These are phyloP conservation scores for Hiodon tergisus DNA, from an alignment of 2,113 vertebrate species.

Conservation along the genomic window DNA sequence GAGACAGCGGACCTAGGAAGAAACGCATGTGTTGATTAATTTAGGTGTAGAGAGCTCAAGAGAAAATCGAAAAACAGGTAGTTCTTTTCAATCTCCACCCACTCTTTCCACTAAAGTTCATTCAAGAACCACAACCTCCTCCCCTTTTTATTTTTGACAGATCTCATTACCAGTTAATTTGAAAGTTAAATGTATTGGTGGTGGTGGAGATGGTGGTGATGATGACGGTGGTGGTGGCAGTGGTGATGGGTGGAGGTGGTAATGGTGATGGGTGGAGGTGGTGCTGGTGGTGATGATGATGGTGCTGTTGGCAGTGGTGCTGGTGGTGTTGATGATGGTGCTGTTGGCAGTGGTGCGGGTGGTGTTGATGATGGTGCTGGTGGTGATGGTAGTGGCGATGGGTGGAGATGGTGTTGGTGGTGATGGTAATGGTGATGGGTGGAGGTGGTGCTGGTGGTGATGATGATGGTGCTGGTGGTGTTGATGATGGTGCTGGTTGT, in stretches of 20 bases:
- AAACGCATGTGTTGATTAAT: conserved; percentile 18
- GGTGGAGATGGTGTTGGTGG: too few relatives aligned
- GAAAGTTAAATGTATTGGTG: too few relatives aligned
- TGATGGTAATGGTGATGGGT: too few relatives aligned
- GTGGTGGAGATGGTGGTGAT: neutral
- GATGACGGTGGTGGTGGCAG: neutral
- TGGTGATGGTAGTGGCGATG: too few relatives aligned
- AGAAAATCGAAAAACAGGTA: neutral
- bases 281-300: neutral
- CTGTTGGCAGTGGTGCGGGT: too few relatives aligned
- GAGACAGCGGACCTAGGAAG: conserved; percentile 11
- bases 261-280: neutral
- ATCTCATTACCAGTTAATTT: neutral
- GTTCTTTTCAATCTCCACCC: neutral
- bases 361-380: too few relatives aligned
- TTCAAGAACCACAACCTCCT: neutral
- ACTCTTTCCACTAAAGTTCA: neutral
- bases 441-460: too few relatives aligned
- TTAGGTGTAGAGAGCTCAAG: neutral
- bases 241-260: neutral
- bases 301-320: neutral
- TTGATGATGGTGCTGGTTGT: too few relatives aligned
- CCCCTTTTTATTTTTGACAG: neutral
- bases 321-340: too few relatives aligned
- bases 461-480: too few relatives aligned